These are phyloP conservation scores for Chironomus tentans DNA, from an alignment of 2,888 invertebrate genomes.

Conservation along the genomic window DNA sequence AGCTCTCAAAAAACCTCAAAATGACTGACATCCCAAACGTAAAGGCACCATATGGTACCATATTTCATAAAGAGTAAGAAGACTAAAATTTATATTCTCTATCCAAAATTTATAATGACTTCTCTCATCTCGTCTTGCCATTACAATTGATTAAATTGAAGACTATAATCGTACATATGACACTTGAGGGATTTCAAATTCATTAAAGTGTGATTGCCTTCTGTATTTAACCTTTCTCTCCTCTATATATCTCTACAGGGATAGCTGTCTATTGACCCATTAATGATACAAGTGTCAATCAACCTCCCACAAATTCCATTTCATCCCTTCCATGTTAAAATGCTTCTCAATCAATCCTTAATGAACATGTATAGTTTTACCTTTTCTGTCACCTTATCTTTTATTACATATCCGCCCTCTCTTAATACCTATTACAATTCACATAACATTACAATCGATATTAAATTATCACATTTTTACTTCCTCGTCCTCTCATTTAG, in stretches of 20 bases:
- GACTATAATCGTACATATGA: background rate
- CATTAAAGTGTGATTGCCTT: background rate
- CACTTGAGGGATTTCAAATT: background rate
- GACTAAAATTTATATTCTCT: no score
- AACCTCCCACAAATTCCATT: background rate
- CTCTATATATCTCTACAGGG: background rate
- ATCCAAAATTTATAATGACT: no score
- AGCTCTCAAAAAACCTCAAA: no score
- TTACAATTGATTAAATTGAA: constrained; percentile 17
- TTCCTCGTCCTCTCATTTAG: background rate
- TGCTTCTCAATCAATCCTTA: background rate
- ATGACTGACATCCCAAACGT: no score
- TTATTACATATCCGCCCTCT: background rate
- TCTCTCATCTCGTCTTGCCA: background rate
- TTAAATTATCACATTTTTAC: constrained; percentile 21
- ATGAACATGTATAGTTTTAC: background rate
- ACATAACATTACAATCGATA: background rate
- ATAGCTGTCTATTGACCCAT: constrained; percentile 13
- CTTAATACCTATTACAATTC: background rate
- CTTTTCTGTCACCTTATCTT: background rate
- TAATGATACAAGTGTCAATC: constrained; percentile 14
- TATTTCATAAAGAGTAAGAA: no score
- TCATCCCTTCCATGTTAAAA: background rate
- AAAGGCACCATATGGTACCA: no score
- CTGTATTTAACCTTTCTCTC: background rate